Conservation (phyloP, 1,140 invertebrate species). For the Stratiolaelaps scimitus region DNA sequence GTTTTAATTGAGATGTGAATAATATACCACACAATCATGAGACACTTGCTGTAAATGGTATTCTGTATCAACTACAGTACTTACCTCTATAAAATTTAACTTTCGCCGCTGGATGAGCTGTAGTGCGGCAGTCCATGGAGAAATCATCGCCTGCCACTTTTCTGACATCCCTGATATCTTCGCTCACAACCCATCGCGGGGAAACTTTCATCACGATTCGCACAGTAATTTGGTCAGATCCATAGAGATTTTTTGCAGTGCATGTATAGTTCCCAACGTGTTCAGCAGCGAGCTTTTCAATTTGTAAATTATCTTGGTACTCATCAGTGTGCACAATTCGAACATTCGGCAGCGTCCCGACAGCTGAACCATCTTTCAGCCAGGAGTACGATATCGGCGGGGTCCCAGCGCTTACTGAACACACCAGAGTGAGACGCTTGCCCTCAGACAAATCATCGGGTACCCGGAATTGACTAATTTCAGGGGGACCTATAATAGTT, state of each 20-base stretch:
- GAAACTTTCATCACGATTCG: neutral
- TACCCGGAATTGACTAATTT: slow-evolving; percentile 1
- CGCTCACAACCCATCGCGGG: neutral
- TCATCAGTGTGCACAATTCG: slow-evolving; percentile 6
- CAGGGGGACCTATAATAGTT: slow-evolving; percentile 9
- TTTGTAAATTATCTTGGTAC: slow-evolving; percentile 21
- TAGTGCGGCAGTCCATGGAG: slow-evolving; percentile 75
- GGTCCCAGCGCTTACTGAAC: slow-evolving; percentile 4
- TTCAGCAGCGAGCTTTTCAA: neutral
- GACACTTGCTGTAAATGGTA: too few relatives aligned
- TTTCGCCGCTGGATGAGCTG: slow-evolving; percentile 79
- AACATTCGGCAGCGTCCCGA: neutral
- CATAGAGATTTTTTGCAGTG: slow-evolving; percentile 45
- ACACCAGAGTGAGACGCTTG: slow-evolving; percentile 11
- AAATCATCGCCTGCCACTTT: slow-evolving; percentile 80
- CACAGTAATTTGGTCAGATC: slow-evolving; percentile 38
- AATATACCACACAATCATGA: too few relatives aligned
- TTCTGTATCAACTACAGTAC: neutral
- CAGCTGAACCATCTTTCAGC: slow-evolving; percentile 14
- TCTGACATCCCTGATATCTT: slow-evolving; percentile 54
- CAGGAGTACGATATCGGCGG: slow-evolving; percentile 19
- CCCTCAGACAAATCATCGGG: neutral
- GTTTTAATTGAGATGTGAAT: too few relatives aligned
- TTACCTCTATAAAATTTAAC: slow-evolving; percentile 69
- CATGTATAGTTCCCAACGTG: slow-evolving; percentile 30